Base-by-base conservation (phyloP, 1,140 invertebrate species). In the Drosophila chauvacae region DNA sequence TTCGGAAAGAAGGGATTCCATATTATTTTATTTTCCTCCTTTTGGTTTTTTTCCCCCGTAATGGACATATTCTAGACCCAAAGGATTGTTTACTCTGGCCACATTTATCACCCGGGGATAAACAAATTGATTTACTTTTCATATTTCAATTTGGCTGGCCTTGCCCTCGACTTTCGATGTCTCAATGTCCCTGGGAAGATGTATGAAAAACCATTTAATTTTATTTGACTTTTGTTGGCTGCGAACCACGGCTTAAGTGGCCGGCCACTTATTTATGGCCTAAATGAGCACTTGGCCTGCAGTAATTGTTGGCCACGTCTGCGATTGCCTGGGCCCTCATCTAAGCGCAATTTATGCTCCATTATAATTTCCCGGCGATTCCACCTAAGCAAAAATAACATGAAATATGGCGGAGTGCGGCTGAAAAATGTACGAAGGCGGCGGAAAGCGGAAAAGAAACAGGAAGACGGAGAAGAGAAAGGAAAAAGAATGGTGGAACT, bases 171-270 rank as follows among this genome's bases (percentile, higher is more conserved):
- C 55, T 30, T 51, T 73, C 68, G 50, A 76, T 76, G 71, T 45
- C 72, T 65, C 72, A 44, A 66, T 69, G 37, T 59, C 26, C n/a
- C 39, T 6, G 30, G 57, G 44, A 71, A 71, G 58, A 78, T 57
- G 53, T 71, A 78, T 78, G 47, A 59, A 81, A 64, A 70, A 45
- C 44, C 45, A 47, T 81, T 81, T 81, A 76, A 81, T 81, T 81
- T 81, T 57, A 81, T 81, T 81, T 81, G 72, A 81, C 63, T 80
- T 80, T 61, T 80, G 61, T 80, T 80, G 77, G 59, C 77, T 39
- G 37, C 41, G 41, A 77, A 77, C 75, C 68, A 63, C 53, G 26
- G 28, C 75, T 63, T 78, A 78, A 77, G 75, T 77, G 75, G 75
- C 64, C 37, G 30, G 44, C 68, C 53, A 58, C 62, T 62, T 80